Percentiles rank a stretch among this genome's conserved stretches.
Conservation (phyloP, 2,888 invertebrate species). For the Acanthosepion esculentum region DNA sequence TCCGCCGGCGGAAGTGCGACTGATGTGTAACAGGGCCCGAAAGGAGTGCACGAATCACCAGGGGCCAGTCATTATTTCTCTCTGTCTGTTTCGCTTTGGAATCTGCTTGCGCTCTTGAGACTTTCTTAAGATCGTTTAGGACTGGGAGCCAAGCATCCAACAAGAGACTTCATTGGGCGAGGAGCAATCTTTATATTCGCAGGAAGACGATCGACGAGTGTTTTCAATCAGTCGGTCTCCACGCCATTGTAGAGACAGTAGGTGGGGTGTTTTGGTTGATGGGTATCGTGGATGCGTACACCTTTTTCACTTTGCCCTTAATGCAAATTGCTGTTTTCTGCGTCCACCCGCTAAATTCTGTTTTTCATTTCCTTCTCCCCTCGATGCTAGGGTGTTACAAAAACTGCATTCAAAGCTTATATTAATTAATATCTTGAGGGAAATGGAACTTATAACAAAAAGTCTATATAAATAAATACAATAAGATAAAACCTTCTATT, state of each 20-base stretch:
- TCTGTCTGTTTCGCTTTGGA: neutral
- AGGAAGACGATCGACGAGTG: neutral
- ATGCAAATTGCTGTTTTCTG: neutral
- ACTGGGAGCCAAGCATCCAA: neutral
- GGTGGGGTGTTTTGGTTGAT: neutral
- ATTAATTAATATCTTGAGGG: neutral
- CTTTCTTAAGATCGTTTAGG: neutral
- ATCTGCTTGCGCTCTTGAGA: neutral
- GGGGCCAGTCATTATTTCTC: slow-evolving; percentile 33
- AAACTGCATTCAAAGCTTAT: neutral
- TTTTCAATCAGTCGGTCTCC: neutral
- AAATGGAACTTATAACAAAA: neutral
- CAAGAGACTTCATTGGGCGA: slow-evolving; percentile 33
- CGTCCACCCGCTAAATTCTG: neutral
- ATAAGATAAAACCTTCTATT: too few species aligned
- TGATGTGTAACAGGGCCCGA: neutral
- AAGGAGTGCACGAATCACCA: neutral
- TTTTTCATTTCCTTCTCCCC: neutral
- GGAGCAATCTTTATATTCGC: slow-evolving; percentile 2
- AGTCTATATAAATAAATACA: too few species aligned
- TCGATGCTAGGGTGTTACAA: neutral
- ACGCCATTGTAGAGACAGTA: neutral
- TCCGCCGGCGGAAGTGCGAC: neutral
- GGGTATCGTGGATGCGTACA: neutral
- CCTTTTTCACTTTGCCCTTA: neutral